These are phyloP conservation scores for Ciconia maguari DNA, from an alignment of 2,113 vertebrate genomes.

Conservation along the genomic window DNA sequence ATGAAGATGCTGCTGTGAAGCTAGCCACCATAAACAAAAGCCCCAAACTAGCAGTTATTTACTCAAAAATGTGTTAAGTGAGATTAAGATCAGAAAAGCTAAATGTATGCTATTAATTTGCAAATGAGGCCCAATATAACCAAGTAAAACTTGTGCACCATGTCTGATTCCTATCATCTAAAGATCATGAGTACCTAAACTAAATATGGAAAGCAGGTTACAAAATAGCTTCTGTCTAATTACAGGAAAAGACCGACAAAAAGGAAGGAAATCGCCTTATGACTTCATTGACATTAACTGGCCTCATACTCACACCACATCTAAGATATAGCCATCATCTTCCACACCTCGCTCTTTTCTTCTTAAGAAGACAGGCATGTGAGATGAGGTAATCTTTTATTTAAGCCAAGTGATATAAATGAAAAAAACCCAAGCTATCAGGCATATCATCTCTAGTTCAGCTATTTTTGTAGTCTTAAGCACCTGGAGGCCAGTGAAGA, in stretches of 20 bases:
- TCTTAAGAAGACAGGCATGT: not conserved
- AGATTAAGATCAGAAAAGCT: not conserved
- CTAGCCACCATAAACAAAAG: not conserved
- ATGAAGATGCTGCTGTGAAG: not conserved
- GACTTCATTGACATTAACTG: not conserved
- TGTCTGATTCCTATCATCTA: not conserved
- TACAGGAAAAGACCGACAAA: not conserved
- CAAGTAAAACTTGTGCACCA: not conserved
- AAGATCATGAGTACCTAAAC: not conserved
- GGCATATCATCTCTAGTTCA: not conserved
- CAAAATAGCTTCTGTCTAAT: not conserved
- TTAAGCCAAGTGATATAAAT: not conserved
- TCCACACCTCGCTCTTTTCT: not conserved
- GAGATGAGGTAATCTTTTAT: not conserved
- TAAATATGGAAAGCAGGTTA: not conserved
- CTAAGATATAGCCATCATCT: not conserved
- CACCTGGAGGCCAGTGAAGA: not conserved
- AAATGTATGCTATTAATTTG: not conserved
- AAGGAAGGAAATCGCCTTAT: not conserved
- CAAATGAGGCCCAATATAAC: not conserved
- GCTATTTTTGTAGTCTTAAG: not conserved
- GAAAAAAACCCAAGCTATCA: not conserved
- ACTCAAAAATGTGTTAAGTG: not conserved
- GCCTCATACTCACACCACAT: not conserved
- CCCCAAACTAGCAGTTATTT: not conserved